Percentiles rank a stretch among this genome's conserved stretches.
phyloP scores from a whole-genome alignment of 2,797 vertebrate species.

The Spea hammondii region DNA sequence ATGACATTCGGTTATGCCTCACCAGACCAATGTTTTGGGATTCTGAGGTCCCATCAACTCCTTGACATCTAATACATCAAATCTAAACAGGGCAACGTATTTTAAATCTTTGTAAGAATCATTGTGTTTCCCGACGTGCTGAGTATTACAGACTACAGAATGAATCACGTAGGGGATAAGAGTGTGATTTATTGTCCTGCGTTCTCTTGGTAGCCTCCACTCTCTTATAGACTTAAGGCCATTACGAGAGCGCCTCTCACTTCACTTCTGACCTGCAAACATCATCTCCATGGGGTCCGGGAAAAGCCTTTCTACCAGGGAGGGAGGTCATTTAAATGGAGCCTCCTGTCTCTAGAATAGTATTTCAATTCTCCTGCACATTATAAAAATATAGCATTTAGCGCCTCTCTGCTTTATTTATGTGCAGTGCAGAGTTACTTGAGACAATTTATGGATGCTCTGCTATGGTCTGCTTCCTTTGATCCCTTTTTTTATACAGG shows the following conservation, averaged over 20 bases:
- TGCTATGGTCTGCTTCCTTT: slow-evolving; percentile 5
- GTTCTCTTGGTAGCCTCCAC: background rate
- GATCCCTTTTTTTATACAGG: background rate
- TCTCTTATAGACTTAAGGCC: background rate
- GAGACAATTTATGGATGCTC: slow-evolving; percentile 5
- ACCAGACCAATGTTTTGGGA: no score
- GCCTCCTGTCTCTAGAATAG: slow-evolving; percentile 33
- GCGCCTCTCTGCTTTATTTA: slow-evolving; percentile 25
- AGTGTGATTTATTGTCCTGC: no score
- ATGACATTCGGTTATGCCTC: no score
- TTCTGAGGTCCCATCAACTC: no score
- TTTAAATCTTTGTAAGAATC: no score
- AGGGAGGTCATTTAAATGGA: slow-evolving; percentile 15
- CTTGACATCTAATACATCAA: no score
- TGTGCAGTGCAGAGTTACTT: slow-evolving; percentile 5
- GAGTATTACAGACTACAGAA: no score
- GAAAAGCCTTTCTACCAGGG: no score
- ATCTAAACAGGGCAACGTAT: no score
- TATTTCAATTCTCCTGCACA: slow-evolving; percentile 28
- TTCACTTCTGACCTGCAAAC: rapidly evolving
- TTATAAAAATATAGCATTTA: slow-evolving; percentile 22
- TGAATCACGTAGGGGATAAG: no score
- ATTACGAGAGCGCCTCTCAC: background rate
- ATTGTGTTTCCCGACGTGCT: no score
- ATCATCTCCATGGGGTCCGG: background rate